Percentiles rank a stretch among this genome's conserved stretches.
phyloP scores from a whole-genome alignment of 2,113 vertebrate species.

The Hippocampus guttulatus region DNA sequence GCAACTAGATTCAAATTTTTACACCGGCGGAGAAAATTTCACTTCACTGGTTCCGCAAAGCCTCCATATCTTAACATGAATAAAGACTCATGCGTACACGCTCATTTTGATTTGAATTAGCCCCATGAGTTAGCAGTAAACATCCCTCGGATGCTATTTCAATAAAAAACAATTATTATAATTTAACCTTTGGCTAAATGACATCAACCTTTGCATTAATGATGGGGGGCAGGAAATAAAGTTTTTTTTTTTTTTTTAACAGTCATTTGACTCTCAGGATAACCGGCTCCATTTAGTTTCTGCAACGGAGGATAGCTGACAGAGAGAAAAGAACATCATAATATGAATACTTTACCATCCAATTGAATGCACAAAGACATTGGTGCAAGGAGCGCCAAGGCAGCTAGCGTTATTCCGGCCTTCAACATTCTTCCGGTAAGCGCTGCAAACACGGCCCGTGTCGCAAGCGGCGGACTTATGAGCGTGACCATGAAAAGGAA shows the following conservation, averaged over 20 bases:
- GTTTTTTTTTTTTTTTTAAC: too few species aligned
- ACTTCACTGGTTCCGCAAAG: too few species aligned
- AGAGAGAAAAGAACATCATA: not conserved
- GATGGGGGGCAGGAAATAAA: not conserved
- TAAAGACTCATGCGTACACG: too few species aligned
- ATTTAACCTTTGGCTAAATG: not conserved
- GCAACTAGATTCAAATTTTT: too few species aligned
- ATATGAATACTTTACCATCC: constrained; percentile 49
- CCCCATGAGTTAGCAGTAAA: too few species aligned
- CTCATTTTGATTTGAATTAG: too few species aligned
- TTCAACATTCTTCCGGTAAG: constrained; percentile 46
- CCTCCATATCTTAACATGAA: too few species aligned
- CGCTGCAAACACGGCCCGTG: constrained; percentile 35
- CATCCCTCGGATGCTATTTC: too few species aligned
- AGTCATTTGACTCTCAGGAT: too few species aligned
- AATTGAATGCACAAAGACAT: constrained; percentile 18
- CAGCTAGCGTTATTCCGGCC: constrained; percentile 45
- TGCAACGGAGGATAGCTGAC: not conserved
- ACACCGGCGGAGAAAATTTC: too few species aligned
- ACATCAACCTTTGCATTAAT: not conserved
- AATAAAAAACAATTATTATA: not conserved
- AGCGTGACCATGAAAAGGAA: constrained; percentile 40
- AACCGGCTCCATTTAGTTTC: not conserved
- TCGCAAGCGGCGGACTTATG: constrained; percentile 52
- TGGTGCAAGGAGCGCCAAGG: constrained; percentile 46